These are phyloP conservation scores for Agonum fuliginosum DNA, from an alignment of 2,888 invertebrate species.

Conservation along the genomic window DNA sequence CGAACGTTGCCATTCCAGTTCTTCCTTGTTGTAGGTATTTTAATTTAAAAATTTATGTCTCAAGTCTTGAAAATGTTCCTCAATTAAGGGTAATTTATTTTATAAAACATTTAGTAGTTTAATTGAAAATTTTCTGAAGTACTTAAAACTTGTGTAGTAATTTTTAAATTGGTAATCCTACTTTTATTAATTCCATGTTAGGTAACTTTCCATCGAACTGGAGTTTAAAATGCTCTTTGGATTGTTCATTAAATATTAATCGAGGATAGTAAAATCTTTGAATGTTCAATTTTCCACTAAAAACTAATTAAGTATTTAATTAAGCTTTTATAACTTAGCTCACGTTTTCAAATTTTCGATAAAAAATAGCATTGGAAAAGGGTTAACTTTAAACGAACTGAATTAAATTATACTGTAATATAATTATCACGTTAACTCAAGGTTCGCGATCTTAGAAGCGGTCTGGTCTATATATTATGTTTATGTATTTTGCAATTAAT, in stretches of 20 bases:
- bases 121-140: background rate
- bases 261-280: constrained; percentile 4
- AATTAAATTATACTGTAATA: too few species aligned
- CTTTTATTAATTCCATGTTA: background rate
- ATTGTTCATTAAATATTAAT: constrained; percentile 38
- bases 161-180: constrained; percentile 13
- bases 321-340: background rate
- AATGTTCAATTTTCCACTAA: background rate
- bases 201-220: background rate
- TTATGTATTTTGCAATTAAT: constrained; percentile 5
- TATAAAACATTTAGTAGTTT: constrained; percentile 21
- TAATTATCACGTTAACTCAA: background rate
- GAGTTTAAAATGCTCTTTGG: constrained; percentile 17
- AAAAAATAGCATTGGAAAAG: background rate
- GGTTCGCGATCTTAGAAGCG: background rate
- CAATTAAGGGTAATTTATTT: too few species aligned
- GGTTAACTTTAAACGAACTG: background rate
- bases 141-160: constrained; percentile 12
- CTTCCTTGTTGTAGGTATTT: too few species aligned
- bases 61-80: too few species aligned
- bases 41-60: too few species aligned
- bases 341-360: background rate
- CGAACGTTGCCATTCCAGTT: too few species aligned
- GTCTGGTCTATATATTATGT: background rate
- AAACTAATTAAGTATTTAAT: constrained; percentile 19